Percentiles rank a stretch among this genome's conserved stretches.
Conservation (phyloP, 2,113 vertebrate species). For the Pollimyrus isidori region DNA sequence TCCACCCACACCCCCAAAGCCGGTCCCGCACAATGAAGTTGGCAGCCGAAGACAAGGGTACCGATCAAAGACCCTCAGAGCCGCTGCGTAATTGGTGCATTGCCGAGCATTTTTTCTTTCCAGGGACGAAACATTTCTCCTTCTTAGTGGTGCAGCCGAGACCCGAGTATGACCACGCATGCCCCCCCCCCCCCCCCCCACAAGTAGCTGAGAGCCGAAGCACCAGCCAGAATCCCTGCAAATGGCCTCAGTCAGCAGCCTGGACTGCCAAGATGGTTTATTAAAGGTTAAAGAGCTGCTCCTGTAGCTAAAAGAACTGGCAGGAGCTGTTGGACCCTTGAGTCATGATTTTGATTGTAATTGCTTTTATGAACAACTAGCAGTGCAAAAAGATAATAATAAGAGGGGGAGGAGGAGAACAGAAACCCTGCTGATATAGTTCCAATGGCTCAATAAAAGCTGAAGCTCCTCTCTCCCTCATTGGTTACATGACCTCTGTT, state of each 20-base stretch:
- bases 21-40: constrained; percentile 42
- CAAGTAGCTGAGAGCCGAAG: background rate
- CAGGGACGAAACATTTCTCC: background rate
- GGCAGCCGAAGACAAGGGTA: constrained; percentile 41
- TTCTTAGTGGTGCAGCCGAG: background rate
- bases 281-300: background rate
- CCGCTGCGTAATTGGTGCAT: constrained; percentile 8
- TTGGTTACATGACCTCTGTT: background rate
- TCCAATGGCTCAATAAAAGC: background rate
- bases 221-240: background rate
- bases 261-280: background rate
- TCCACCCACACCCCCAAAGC: constrained; percentile 39
- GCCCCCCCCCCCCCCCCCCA: background rate
- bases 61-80: constrained; percentile 39
- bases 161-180: background rate
- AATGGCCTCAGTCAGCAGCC: background rate
- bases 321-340: background rate
- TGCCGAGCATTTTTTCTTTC: background rate
- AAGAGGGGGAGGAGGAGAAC: background rate
- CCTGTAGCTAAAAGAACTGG: background rate
- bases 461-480: background rate
- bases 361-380: background rate
- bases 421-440: background rate
- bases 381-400: background rate
- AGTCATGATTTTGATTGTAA: background rate